Evolutionary conservation across 2,113 vertebrate genomes (phyloP).

Genomic region (Cardinalis cardinalis): DNA sequence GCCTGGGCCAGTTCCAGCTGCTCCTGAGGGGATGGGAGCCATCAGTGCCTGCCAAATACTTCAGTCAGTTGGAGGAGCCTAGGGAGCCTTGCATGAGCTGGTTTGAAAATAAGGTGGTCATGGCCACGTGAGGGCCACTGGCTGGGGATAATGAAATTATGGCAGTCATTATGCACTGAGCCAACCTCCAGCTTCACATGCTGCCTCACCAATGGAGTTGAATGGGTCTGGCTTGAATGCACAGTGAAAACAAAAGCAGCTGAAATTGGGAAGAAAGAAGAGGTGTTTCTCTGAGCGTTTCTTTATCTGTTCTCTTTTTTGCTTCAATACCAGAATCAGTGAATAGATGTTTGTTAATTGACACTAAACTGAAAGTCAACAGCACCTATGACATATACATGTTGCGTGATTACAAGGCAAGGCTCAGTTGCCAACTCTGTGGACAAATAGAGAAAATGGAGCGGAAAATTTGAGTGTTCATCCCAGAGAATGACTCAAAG

Average conservation of each 20-base stretch:
- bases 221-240: not conserved
- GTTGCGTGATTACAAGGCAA: not conserved
- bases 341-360: not conserved
- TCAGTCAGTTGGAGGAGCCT: accelerated
- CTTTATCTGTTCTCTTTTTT: not conserved
- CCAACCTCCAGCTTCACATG: not conserved
- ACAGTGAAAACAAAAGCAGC: not conserved
- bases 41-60: accelerated
- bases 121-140: accelerated
- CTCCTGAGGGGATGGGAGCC: not conserved
- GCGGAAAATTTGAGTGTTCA: not conserved
- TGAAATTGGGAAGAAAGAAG: not conserved
- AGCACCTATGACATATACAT: not conserved
- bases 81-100: accelerated
- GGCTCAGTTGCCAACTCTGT: not conserved
- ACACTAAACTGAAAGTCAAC: not conserved
- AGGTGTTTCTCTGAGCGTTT: not conserved
- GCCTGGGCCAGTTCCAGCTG: not conserved
- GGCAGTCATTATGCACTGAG: not conserved
- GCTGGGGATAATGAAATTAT: not conserved
- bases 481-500: not conserved
- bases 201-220: not conserved
- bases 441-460: not conserved
- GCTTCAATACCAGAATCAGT: accelerated
- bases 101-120: not conserved